Evolutionary conservation across 2,113 vertebrate genomes (phyloP).

Genomic region (Narcine bancroftii): DNA sequence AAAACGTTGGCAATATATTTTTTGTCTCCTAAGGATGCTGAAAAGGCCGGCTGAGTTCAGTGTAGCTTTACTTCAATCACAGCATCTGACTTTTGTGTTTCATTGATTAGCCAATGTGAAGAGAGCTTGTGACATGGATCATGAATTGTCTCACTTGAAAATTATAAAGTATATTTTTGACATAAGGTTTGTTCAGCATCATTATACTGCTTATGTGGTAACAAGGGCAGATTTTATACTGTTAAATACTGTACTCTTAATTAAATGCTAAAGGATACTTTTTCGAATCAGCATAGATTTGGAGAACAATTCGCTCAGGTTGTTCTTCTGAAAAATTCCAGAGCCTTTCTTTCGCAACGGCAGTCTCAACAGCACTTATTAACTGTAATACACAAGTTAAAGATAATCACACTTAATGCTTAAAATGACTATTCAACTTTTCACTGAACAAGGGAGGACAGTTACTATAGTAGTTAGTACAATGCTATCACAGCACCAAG

Average conservation of each 20-base stretch:
- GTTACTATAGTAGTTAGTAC: too few relatives aligned
- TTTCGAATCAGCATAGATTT: constrained; percentile 33
- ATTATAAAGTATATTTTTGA: neutral
- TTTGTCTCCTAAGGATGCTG: too few relatives aligned
- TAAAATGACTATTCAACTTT: constrained; percentile 8
- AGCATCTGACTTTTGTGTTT: too few relatives aligned
- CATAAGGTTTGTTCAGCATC: neutral
- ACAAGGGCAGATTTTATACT: neutral
- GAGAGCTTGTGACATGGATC: neutral
- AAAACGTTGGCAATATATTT: too few relatives aligned
- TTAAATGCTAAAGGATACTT: constrained; percentile 14
- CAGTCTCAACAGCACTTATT: neutral
- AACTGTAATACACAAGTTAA: neutral
- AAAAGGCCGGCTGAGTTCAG: too few relatives aligned
- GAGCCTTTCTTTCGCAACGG: constrained; percentile 20
- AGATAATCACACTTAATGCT: neutral
- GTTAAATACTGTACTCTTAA: neutral
- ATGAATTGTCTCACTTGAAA: neutral
- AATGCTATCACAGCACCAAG: too few relatives aligned
- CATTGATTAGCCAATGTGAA: too few relatives aligned
- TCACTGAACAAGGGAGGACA: neutral
- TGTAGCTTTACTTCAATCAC: too few relatives aligned
- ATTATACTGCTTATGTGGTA: neutral
- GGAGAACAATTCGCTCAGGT: constrained; percentile 32
- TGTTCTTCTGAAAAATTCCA: constrained; percentile 7